Percentiles rank a stretch among this genome's conserved stretches.
These are phyloP conservation scores for Homarus gammarus DNA, from an alignment of 2,888 invertebrate species.

Conservation along the genomic window DNA sequence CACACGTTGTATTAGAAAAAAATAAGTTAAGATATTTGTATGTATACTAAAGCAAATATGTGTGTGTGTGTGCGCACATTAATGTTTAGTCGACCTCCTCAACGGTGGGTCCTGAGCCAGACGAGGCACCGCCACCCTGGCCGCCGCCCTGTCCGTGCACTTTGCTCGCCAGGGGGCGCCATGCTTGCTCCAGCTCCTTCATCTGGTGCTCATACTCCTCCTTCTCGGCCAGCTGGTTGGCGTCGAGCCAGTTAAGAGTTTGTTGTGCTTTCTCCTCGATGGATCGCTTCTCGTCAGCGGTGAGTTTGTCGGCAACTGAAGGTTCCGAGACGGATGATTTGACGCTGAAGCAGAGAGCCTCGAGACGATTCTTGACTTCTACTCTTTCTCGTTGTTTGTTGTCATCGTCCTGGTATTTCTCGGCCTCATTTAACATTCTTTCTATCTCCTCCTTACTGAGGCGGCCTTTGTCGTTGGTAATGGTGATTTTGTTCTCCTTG, in stretches of 20 bases:
- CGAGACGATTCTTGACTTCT: conserved; percentile 81
- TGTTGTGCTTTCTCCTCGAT: conserved; percentile 93
- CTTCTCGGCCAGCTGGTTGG: conserved; percentile 87
- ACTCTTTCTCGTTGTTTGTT: conserved; percentile 82
- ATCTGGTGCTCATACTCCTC: conserved; percentile 84
- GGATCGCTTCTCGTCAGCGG: conserved; percentile 88
- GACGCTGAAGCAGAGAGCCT: conserved; percentile 81
- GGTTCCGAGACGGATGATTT: conserved; percentile 96
- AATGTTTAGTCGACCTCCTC: conserved; percentile 93
- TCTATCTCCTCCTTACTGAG: conserved; percentile 82
- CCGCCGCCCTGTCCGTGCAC: conserved; percentile 85
- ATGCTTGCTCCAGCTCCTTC: conserved; percentile 83
- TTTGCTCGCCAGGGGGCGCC: conserved; percentile 83
- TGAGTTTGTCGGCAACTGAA: conserved; percentile 94
- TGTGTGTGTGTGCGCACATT: no score
- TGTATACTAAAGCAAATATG: no score
- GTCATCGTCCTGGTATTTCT: conserved; percentile 88
- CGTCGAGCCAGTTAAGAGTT: conserved; percentile 87
- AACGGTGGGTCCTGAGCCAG: conserved; percentile 89
- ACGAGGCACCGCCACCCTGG: conserved; percentile 79
- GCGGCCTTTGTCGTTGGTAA: conserved; percentile 81
- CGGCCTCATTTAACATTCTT: conserved; percentile 87
- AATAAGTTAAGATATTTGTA: no score
- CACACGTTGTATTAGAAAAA: no score
- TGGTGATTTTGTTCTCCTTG: conserved; percentile 79